phyloP scores from a whole-genome alignment of 1,140 invertebrate genomes.

The Drosophila nebulosa region DNA sequence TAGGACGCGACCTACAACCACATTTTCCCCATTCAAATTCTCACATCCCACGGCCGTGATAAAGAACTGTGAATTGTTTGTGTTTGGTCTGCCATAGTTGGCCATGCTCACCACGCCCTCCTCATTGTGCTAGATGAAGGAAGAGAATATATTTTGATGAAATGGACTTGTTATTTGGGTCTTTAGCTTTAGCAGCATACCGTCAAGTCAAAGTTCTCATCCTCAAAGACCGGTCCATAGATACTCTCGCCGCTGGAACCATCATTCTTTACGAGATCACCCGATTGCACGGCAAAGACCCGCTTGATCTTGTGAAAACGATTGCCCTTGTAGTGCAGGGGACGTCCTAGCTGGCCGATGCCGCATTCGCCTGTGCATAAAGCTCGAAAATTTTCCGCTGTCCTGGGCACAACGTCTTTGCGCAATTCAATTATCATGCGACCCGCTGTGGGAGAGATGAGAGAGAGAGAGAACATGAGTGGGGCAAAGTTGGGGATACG shows the following conservation, averaged over 20 bases:
- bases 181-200: no score
- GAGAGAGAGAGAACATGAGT: not conserved
- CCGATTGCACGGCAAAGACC: constrained; percentile 92
- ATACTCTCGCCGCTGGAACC: constrained; percentile 96
- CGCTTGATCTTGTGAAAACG: constrained; percentile 88
- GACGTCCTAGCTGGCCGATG: constrained; percentile 85
- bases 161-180: no score
- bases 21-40: constrained; percentile 94
- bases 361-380: constrained; percentile 94
- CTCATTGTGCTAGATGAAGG: constrained; percentile 82
- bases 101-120: constrained; percentile 93
- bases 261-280: constrained; percentile 89
- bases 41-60: constrained; percentile 91
- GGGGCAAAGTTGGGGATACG: constrained; percentile 13
- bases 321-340: constrained; percentile 88
- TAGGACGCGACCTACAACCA: constrained; percentile 92
- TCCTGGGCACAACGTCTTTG: constrained; percentile 93
- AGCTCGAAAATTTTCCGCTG: constrained; percentile 94
- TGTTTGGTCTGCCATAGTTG: constrained; percentile 90
- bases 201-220: constrained; percentile 92
- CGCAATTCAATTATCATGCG: constrained; percentile 91
- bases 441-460: constrained; percentile 84
- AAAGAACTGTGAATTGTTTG: constrained; percentile 97
- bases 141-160: no score
- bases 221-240: constrained; percentile 93